Base-by-base conservation (phyloP, 2,888 invertebrate species). In the Aspidiotus rigidus region DNA sequence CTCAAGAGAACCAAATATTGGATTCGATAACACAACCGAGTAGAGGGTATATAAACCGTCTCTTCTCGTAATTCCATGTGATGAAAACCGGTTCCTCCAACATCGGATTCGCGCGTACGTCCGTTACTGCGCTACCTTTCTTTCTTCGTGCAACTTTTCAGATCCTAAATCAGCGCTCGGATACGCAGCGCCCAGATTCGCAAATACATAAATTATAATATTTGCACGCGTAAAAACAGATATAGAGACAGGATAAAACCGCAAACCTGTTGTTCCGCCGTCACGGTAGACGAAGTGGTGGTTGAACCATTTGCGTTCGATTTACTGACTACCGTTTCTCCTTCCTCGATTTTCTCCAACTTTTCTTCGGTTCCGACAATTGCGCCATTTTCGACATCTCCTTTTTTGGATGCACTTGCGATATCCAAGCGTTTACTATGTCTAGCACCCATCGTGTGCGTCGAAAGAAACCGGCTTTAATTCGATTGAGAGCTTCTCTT, bases 401-500 rank as follows among this genome's bases (percentile, higher is more conserved):
- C 74, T 71, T 74, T 75, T 70, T 74, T 74, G 40, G 75, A 72
- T 59, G 73, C 73, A 54, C 73, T 72, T 60, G 74, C 74, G 67
- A 75, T 74, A 56, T 74, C 74, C 63, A 75, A 74, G 71, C 75
- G 63, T 73, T 75, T 75, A 69, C 74, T 75, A 70, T 75, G 74
- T 73, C 73, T 72, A 62, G 79, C 81, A 39, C 79, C 81, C 66
- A 81, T 81, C 56, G 39, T n/a, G 66, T 28, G 41, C 17, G 28
- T 62, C 13, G 7, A 13, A 62, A 62, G 13, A 28, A 59, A 59
- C 16, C 59, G 17, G 39, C 13, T 59, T 59, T 17, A 17, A 59
- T 39, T 10, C 17, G 11, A 59, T 28, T 59, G 13, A 59, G 13
- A 17, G 11, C 59, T 49, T 49, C 49, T 49, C 49, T 49, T 49